These are phyloP conservation scores for Rhingia rostrata DNA, from an alignment of 2,888 invertebrate species.

Conservation along the genomic window DNA sequence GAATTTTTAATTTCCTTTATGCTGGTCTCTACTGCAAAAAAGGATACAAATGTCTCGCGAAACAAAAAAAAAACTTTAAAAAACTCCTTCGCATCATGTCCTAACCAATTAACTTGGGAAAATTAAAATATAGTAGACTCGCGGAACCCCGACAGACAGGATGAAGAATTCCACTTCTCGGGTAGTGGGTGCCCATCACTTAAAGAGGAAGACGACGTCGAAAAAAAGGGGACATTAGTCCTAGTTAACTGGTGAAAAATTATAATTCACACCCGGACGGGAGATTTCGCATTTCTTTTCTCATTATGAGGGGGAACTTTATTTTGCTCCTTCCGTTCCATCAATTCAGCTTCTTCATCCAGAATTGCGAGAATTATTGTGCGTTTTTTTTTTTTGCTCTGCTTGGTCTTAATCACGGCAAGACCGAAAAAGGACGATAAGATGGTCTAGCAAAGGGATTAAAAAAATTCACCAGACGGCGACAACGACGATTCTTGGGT, in stretches of 20 bases:
- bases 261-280: conserved; percentile 70
- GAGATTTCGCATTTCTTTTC: conserved; percentile 59
- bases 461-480: conserved; percentile 35
- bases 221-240: conserved; percentile 65
- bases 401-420: conserved; percentile 41
- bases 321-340: conserved; percentile 31
- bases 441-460: conserved; percentile 15
- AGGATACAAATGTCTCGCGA: not conserved
- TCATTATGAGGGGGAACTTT: conserved; percentile 66
- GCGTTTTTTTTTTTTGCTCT: conserved; percentile 5
- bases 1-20: conserved; percentile 73
- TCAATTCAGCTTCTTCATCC: conserved; percentile 22
- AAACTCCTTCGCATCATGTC: conserved; percentile 33
- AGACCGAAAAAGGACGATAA: conserved; percentile 23
- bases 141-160: conserved; percentile 52
- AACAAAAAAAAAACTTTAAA: conserved; percentile 2
- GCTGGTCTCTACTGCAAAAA: not conserved
- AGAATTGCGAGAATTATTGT: not conserved
- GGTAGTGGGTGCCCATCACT: conserved; percentile 59
- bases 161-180: conserved; percentile 33
- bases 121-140: conserved; percentile 70
- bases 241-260: conserved; percentile 70
- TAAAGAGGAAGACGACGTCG: conserved; percentile 14
- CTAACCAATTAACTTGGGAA: conserved; percentile 69
- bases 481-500: conserved; percentile 50